Evolutionary conservation across 2,113 vertebrate genomes (phyloP).

Genomic region (Xerus inauris): DNA sequence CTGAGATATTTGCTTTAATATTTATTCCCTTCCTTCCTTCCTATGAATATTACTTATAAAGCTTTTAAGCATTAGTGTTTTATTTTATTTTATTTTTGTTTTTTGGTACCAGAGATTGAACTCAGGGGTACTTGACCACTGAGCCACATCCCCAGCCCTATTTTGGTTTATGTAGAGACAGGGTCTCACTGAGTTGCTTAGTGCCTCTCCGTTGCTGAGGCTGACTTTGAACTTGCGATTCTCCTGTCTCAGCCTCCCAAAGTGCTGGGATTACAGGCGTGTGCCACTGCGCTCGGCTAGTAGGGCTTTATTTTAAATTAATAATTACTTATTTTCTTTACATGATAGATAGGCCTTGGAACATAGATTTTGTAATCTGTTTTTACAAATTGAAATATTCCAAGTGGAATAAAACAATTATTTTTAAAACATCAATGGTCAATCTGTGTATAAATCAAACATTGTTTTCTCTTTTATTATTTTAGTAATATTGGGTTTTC

Average conservation of each 20-base stretch:
- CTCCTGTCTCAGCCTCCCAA: too few relatives aligned
- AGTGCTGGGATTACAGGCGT: too few relatives aligned
- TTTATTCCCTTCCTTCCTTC: neutral
- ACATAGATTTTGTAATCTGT: slow-evolving; percentile 30
- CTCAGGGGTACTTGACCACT: too few relatives aligned
- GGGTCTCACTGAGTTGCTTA: too few relatives aligned
- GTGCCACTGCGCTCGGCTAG: too few relatives aligned
- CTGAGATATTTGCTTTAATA: neutral
- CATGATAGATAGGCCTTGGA: neutral
- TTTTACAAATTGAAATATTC: slow-evolving; percentile 51
- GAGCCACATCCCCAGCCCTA: too few relatives aligned
- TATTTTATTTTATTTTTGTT: too few relatives aligned
- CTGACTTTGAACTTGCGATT: too few relatives aligned
- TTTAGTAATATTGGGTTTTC: slow-evolving; percentile 43
- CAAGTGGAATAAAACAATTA: neutral
- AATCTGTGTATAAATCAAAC: slow-evolving; percentile 28
- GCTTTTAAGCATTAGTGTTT: neutral
- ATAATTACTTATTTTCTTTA: slow-evolving; percentile 36
- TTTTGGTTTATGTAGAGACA: too few relatives aligned
- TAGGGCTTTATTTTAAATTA: slow-evolving; percentile 41
- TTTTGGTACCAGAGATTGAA: too few relatives aligned
- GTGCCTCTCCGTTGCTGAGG: too few relatives aligned
- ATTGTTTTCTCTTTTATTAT: slow-evolving; percentile 47
- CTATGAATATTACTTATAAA: slow-evolving; percentile 8
- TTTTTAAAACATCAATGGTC: slow-evolving; percentile 24